Percentiles rank a stretch among this genome's conserved stretches.
These are phyloP conservation scores for Prorops nasuta DNA, from an alignment of 1,140 invertebrate genomes.

Conservation along the genomic window DNA sequence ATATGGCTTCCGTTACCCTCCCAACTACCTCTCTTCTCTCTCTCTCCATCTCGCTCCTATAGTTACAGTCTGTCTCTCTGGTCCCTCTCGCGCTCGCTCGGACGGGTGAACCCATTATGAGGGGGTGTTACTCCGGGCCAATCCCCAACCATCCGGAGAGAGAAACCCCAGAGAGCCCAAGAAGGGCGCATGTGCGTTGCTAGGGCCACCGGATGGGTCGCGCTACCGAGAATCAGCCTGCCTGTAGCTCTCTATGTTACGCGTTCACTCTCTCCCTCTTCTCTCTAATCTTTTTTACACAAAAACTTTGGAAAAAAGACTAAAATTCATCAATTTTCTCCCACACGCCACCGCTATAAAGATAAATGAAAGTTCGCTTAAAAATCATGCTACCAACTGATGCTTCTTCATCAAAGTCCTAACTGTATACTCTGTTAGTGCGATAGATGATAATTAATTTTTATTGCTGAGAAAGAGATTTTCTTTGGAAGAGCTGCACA, in stretches of 20 bases:
- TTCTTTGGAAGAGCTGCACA: too few species aligned
- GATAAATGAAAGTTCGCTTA: too few species aligned
- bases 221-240: conserved; percentile 35
- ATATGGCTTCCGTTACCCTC: conserved; percentile 58
- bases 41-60: conserved; percentile 26
- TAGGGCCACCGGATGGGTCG: conserved; percentile 54
- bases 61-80: background rate
- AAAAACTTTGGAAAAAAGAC: too few species aligned
- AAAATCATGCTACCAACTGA: too few species aligned
- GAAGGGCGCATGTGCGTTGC: conserved; percentile 58
- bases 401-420: too few species aligned
- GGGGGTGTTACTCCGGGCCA: conserved; percentile 58
- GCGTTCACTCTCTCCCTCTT: background rate
- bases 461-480: too few species aligned
- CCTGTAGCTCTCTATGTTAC: conserved; percentile 25
- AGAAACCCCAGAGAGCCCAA: conserved; percentile 33
- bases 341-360: too few species aligned
- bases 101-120: conserved; percentile 58
- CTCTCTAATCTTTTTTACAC: background rate
- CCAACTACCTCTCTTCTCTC: conserved; percentile 45
- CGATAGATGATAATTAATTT: too few species aligned
- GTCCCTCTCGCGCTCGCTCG: conserved; percentile 28
- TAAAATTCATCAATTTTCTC: too few species aligned
- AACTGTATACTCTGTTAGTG: background rate
- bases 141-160: conserved; percentile 52